Percentiles rank a stretch among this genome's conserved stretches.
phyloP scores from a whole-genome alignment of 2,888 invertebrate species.

The Nasonovia ribisnigri region DNA sequence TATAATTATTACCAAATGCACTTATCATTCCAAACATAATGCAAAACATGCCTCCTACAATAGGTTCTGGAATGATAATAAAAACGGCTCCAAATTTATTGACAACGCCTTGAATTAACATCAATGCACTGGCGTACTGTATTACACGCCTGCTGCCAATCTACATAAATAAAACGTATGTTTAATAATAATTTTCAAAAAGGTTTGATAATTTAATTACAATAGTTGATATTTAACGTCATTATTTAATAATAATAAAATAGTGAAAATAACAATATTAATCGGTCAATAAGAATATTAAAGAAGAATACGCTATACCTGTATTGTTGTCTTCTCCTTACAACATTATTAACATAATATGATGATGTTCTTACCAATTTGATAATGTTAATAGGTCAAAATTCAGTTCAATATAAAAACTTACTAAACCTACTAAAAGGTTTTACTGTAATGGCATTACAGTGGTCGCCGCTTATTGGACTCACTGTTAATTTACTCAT shows the following conservation, averaged over 20 bases:
- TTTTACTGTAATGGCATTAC: neutral
- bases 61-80: slow-evolving; percentile 84
- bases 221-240: too few species aligned
- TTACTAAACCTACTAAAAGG: neutral
- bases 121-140: slow-evolving; percentile 81
- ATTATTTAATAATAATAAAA: too few species aligned
- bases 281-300: neutral
- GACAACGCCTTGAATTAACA: slow-evolving; percentile 81
- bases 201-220: too few species aligned
- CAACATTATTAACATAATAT: neutral
- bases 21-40: slow-evolving; percentile 87
- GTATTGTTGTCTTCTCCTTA: neutral
- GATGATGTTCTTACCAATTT: neutral
- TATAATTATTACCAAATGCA: slow-evolving; percentile 76
- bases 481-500: too few species aligned
- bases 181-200: neutral
- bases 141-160: slow-evolving; percentile 85
- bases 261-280: neutral
- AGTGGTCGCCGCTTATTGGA: too few species aligned
- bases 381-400: neutral
- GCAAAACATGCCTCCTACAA: slow-evolving; percentile 85
- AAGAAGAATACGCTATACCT: neutral
- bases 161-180: slow-evolving; percentile 70
- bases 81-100: slow-evolving; percentile 85
- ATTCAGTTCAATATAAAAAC: neutral